A percentile compares a stretch with the other conserved stretches of the same genome.
These are phyloP conservation scores for Hiodon tergisus DNA, from an alignment of 2,113 vertebrate species.

Conservation along the genomic window DNA sequence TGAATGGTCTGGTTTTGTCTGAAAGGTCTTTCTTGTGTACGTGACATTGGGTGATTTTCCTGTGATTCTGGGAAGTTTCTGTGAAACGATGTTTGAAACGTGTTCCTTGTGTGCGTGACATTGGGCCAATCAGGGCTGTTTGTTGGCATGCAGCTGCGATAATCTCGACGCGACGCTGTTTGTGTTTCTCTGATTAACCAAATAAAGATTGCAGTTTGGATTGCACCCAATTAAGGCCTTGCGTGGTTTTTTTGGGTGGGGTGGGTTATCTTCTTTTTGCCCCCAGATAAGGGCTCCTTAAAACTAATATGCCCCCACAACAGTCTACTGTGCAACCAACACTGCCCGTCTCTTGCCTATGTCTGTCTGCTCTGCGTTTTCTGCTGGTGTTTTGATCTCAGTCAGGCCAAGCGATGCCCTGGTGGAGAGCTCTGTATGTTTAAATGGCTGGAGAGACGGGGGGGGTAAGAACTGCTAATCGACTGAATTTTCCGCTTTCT, in stretches of 20 bases:
- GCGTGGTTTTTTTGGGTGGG: constrained; percentile 8
- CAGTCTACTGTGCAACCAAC: too few species aligned
- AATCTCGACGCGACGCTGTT: background rate
- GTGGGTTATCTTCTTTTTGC: background rate
- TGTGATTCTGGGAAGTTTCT: background rate
- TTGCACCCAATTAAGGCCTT: constrained; percentile 14
- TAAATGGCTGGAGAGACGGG: constrained; percentile 2
- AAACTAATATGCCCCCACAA: too few species aligned
- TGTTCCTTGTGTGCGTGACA: background rate
- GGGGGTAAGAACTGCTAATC: constrained; percentile 7
- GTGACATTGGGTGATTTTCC: background rate
- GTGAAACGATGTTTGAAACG: background rate
- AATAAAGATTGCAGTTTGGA: constrained; percentile 18
- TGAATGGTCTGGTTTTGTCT: too few species aligned
- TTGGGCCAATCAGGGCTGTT: background rate
- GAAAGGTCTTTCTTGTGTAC: too few species aligned
- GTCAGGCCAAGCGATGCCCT: constrained; percentile 18
- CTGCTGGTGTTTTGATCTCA: constrained; percentile 20
- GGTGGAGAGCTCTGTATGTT: constrained; percentile 16
- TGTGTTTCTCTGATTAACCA: constrained; percentile 2
- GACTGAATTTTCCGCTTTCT: background rate
- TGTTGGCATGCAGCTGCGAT: background rate
- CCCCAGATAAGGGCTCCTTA: too few species aligned
- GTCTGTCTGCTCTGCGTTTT: constrained; percentile 10
- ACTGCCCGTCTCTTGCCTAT: background rate